Evolutionary conservation across 2,888 invertebrate genomes (phyloP).

Genomic region (Pterobdella sp.): DNA sequence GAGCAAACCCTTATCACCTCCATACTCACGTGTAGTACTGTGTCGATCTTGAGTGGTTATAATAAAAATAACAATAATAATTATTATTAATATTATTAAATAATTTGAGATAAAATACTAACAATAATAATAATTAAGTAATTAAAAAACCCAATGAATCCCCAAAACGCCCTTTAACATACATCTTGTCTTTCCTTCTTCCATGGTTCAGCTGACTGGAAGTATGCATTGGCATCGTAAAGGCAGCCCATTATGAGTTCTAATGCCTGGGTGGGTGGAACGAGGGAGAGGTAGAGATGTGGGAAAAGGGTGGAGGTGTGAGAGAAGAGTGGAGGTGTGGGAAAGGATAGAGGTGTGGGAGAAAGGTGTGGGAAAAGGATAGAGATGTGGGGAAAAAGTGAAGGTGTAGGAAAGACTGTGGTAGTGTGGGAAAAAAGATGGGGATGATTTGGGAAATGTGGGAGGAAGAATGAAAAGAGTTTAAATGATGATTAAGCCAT

Average conservation of each 20-base stretch:
- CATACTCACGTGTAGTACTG: slow-evolving; percentile 71
- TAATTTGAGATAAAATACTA: background rate
- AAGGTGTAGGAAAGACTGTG: too few relatives aligned
- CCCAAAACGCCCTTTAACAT: background rate
- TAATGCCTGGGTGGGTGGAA: slow-evolving; percentile 58
- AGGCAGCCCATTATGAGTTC: slow-evolving; percentile 68
- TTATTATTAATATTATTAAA: background rate
- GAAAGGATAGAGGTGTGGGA: too few relatives aligned
- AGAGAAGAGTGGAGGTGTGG: too few relatives aligned
- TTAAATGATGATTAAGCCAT: too few relatives aligned
- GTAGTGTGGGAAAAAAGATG: too few relatives aligned
- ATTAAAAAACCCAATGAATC: background rate
- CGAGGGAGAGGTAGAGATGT: background rate
- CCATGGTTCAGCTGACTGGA: slow-evolving; percentile 83
- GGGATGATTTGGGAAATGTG: too few relatives aligned
- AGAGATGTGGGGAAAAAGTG: too few relatives aligned
- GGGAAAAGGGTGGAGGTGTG: slow-evolving; percentile 51
- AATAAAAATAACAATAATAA: too few relatives aligned
- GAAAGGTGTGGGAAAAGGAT: too few relatives aligned
- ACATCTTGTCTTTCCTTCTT: slow-evolving; percentile 57
- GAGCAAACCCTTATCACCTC: slow-evolving; percentile 73
- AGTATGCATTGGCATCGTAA: slow-evolving; percentile 73
- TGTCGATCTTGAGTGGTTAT: slow-evolving; percentile 40
- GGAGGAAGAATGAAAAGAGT: too few relatives aligned
- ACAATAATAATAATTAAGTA: background rate